These are phyloP conservation scores for Lagopus leucura DNA, from an alignment of 2,113 vertebrate genomes.

Conservation along the genomic window DNA sequence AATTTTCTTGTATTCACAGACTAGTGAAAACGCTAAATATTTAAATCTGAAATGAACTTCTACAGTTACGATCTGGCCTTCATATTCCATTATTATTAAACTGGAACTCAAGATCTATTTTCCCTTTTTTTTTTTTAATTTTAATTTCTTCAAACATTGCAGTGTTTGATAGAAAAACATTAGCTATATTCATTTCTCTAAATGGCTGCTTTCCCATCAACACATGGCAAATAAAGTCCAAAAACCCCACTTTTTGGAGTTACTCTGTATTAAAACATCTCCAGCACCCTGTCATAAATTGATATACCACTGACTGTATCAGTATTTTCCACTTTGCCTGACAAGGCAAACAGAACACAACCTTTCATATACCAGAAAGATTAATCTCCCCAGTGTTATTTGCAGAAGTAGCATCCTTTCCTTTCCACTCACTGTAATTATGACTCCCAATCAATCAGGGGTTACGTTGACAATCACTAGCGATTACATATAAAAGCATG, in stretches of 20 bases:
- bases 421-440: not conserved
- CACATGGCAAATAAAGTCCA: not conserved
- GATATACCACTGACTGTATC: not conserved
- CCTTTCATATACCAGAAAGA: not conserved
- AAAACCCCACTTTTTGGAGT: not conserved
- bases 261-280: not conserved
- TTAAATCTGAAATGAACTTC: constrained; percentile 69
- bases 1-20: constrained; percentile 63
- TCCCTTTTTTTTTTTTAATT: not conserved
- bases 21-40: constrained; percentile 76
- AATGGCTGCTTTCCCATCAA: constrained; percentile 8
- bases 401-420: not conserved
- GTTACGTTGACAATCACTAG: not conserved
- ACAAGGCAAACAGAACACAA: not conserved
- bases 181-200: not conserved
- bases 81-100: constrained; percentile 54
- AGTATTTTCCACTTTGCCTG: not conserved
- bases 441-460: not conserved
- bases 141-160: not conserved
- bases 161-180: constrained; percentile 6
- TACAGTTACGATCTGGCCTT: constrained; percentile 47
- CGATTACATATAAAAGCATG: not conserved
- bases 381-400: not conserved
- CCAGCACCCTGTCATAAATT: not conserved
- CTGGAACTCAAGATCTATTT: constrained; percentile 39